Conservation (phyloP, 2,888 invertebrate genomes). For the Polydrusus cervinus region DNA sequence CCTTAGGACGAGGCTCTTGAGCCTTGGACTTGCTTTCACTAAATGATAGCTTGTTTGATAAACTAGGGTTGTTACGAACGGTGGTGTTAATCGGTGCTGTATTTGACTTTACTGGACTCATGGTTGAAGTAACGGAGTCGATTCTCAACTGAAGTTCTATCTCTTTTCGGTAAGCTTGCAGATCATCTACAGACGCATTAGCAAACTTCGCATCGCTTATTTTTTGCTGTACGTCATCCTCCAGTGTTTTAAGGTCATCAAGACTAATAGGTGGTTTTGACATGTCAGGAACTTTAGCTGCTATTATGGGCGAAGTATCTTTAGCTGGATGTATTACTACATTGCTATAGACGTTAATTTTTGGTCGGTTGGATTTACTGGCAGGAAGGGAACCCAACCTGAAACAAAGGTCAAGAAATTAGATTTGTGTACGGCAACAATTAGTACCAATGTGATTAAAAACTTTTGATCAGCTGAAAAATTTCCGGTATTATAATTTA, state of each 20-base stretch:
- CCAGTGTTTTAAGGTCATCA: slow-evolving; percentile 65
- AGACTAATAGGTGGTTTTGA: slow-evolving; percentile 67
- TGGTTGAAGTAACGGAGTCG: slow-evolving; percentile 53
- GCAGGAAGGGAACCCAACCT: slow-evolving; percentile 46
- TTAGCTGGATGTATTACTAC: slow-evolving; percentile 57
- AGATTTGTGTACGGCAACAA: neutral
- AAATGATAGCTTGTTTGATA: slow-evolving; percentile 41
- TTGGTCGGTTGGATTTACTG: slow-evolving; percentile 57
- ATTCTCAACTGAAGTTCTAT: slow-evolving; percentile 72
- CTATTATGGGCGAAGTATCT: neutral
- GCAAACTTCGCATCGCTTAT: slow-evolving; percentile 47
- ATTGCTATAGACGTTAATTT: slow-evolving; percentile 62
- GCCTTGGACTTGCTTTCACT: slow-evolving; percentile 9
- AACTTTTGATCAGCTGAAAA: no score
- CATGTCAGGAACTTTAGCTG: slow-evolving; percentile 60
- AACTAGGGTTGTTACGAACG: slow-evolving; percentile 56
- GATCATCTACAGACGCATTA: slow-evolving; percentile 73
- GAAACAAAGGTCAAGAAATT: slow-evolving; percentile 20
- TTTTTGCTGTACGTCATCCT: slow-evolving; percentile 62
- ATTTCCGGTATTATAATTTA: no score
- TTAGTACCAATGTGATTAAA: no score
- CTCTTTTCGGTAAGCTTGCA: slow-evolving; percentile 72
- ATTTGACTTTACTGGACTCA: slow-evolving; percentile 33
- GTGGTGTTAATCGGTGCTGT: slow-evolving; percentile 49
- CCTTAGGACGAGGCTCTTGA: neutral